Base-by-base conservation (phyloP, 1,140 invertebrate species). In the Hyles euphorbiae region DNA sequence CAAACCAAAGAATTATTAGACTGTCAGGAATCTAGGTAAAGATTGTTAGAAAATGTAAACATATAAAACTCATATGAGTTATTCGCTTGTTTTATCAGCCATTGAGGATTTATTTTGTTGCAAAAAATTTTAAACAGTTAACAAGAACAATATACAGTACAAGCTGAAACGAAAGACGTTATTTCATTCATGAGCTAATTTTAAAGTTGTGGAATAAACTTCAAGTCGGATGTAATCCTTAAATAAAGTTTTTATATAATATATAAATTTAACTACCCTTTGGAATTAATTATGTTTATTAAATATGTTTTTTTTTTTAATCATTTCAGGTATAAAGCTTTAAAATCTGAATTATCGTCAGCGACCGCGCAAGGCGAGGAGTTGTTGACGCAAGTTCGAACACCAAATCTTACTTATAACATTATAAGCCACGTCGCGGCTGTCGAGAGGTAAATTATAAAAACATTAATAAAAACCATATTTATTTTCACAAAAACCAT, bases 371-470 rank as follows among this genome's bases (percentile, higher is more conserved):
- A 97, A 76, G 97, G 97, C 44, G 95, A 97, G 85, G 92, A 93
- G 46, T 89, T 98, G 56, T 89, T 98, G 34, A 90, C 92, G 61
- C 93, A 93, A 85, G 89, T 86, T 74, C 89, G 76, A 72, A 91
- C 88, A 88, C 90, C 76, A 85, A 90, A 86, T 76, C 90, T 91
- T 72, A 91, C 87, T 53, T 91, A 91, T 77, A 91, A 95, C 84
- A 93, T 93, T 68, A 92, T 96, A 56, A 95, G 96, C 70, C 98
- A 98, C 90, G 95, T 98, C 51, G 94, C 96, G 61, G 94, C 97
- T 56, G 94, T 98, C 61, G 96, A 98, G 90, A 95, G 96, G 95
- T 96, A 88, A 65, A 22, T 22, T 1, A 22, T 22, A 22, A 22
- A 22, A 22, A 22, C 22, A 22, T 22, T 22, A 22, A 22, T 22